Conservation (phyloP, 2,888 invertebrate species). For the Drosophila parthenogenetica region DNA sequence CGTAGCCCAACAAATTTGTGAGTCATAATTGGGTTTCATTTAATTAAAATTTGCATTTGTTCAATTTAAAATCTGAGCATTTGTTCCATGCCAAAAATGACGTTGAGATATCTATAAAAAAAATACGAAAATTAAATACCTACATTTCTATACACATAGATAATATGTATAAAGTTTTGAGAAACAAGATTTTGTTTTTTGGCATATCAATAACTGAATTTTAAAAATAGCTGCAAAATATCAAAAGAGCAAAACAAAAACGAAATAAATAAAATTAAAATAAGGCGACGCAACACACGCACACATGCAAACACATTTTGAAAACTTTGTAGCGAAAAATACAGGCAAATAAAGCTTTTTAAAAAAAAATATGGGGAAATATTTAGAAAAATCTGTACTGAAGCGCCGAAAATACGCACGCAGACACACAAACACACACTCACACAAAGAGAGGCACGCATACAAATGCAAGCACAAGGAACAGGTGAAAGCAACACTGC, state of each 20-base stretch:
- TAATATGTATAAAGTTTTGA: slow-evolving; percentile 20
- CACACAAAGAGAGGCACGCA: slow-evolving; percentile 17
- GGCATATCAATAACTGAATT: slow-evolving; percentile 81
- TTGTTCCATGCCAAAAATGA: slow-evolving; percentile 41
- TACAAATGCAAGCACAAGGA: slow-evolving; percentile 14
- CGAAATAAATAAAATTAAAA: slow-evolving; percentile 38
- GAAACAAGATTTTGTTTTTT: slow-evolving; percentile 63
- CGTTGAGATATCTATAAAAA: slow-evolving; percentile 58
- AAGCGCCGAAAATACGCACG: slow-evolving; percentile 22
- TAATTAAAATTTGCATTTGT: slow-evolving; percentile 19
- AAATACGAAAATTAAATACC: slow-evolving; percentile 37
- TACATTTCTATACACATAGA: slow-evolving; percentile 15
- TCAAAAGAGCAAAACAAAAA: slow-evolving; percentile 43
- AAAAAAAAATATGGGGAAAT: slow-evolving; percentile 54
- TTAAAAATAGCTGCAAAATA: slow-evolving; percentile 74
- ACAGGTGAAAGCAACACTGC: slow-evolving; percentile 52
- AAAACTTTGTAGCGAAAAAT: slow-evolving; percentile 40
- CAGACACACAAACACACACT: slow-evolving; percentile 16
- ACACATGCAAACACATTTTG: slow-evolving; percentile 4
- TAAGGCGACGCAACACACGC: slow-evolving; percentile 12
- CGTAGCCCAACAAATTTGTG: slow-evolving; percentile 43
- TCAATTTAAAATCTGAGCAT: slow-evolving; percentile 10
- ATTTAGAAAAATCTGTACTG: slow-evolving; percentile 33
- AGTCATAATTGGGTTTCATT: slow-evolving; percentile 23
- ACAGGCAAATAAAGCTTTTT: slow-evolving; percentile 39